Evolutionary conservation across 2,888 invertebrate genomes (phyloP).

Genomic region (Thereva unica): DNA sequence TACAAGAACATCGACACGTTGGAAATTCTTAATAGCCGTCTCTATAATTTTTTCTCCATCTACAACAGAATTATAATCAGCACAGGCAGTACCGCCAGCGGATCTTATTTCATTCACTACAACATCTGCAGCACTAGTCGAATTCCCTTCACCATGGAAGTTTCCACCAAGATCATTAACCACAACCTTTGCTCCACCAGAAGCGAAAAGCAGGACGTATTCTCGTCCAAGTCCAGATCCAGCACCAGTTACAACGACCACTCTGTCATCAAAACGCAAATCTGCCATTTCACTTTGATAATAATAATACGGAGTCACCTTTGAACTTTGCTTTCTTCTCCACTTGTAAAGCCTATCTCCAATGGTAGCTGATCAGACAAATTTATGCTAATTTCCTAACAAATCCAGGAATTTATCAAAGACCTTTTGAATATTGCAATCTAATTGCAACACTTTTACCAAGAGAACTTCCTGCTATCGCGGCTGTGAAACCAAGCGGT

Average conservation of each 20-base stretch:
- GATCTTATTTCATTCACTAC: constrained; percentile 70
- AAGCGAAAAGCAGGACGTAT: constrained; percentile 90
- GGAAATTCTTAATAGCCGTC: constrained; percentile 93
- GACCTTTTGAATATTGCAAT: no score
- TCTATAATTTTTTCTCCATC: constrained; percentile 95
- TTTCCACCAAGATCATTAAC: constrained; percentile 96
- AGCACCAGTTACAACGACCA: constrained; percentile 94
- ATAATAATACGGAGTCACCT: no score
- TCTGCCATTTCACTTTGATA: constrained; percentile 38
- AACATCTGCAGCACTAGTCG: constrained; percentile 80
- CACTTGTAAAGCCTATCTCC: no score
- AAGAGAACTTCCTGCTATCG: no score
- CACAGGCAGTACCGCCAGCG: constrained; percentile 87
- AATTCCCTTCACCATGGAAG: constrained; percentile 82
- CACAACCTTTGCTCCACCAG: constrained; percentile 93
- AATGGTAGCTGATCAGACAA: no score
- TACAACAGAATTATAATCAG: constrained; percentile 93
- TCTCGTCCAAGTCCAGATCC: constrained; percentile 92
- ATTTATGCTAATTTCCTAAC: no score
- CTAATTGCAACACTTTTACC: no score
- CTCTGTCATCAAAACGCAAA: constrained; percentile 76
- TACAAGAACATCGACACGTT: constrained; percentile 87
- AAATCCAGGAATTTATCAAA: no score
- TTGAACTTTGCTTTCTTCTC: no score
- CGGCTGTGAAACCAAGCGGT: no score